These are phyloP conservation scores for Plodia interpunctella DNA, from an alignment of 1,140 invertebrate genomes.

Conservation along the genomic window DNA sequence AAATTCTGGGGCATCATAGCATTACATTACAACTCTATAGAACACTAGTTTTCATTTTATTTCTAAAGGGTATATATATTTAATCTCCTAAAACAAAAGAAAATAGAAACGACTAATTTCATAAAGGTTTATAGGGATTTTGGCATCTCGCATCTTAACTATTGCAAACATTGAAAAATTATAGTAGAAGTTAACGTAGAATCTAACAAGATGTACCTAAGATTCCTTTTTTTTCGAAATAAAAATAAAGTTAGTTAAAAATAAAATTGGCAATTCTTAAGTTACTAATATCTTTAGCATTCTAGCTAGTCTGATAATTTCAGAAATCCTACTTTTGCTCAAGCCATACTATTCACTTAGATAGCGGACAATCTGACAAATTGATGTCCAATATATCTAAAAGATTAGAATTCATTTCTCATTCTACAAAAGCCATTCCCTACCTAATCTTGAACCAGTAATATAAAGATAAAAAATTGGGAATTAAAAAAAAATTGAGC, in stretches of 20 bases:
- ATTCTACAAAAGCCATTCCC: constrained; percentile 11
- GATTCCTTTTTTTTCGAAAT: not conserved
- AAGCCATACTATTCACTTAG: not conserved
- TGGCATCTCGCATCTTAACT: constrained; percentile 13
- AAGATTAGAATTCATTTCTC: not conserved
- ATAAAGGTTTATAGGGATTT: constrained; percentile 9
- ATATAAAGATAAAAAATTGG: not conserved
- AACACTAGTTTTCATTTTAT: constrained; percentile 43
- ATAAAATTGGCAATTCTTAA: not conserved
- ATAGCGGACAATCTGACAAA: not conserved
- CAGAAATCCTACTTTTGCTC: constrained; percentile 8
- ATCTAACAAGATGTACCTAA: not conserved
- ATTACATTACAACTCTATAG: constrained; percentile 54
- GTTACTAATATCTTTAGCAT: not conserved
- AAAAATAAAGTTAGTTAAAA: not conserved
- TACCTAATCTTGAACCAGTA: not conserved
- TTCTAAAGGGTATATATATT: constrained; percentile 45
- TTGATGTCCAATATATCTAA: not conserved
- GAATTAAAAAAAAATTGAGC: constrained; percentile 31
- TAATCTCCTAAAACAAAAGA: constrained; percentile 31
- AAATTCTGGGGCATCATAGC: constrained; percentile 76
- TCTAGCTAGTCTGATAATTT: constrained; percentile 29
- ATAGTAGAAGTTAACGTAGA: not conserved
- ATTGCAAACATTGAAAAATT: not conserved
- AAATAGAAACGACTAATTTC: constrained; percentile 6